Evolutionary conservation across 1,140 invertebrate genomes (phyloP), one percentile per base, ranked within the genome.

Genomic region (Trachymyrmex cornetzi): DNA sequence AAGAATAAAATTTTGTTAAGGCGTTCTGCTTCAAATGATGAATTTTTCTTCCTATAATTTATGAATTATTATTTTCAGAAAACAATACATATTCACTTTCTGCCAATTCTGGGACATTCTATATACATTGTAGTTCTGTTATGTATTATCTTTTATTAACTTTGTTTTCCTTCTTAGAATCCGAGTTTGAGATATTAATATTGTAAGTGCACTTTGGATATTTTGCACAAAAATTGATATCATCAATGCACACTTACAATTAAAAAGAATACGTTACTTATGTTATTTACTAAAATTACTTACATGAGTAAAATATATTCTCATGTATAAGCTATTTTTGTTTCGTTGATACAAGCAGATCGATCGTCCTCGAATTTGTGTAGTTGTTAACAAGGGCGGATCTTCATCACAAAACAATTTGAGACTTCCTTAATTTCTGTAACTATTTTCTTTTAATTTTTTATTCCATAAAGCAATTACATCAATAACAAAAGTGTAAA

Each of bases 301-400:
- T 44, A 44, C 38, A 44, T 12, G 11, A 44, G 11, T 44, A 14
- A 69, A 27, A 69, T 69, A 50, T 12, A 50, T 50, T 50, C 14
- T 69, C 2, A 16, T 50, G 22, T 50, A 14, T 14, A 69, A 69
- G 5, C 38, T 69, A 22, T 48, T 69, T 24, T 69, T 69, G 50
- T 69, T 50, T 69, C 22, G 2, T 50, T 69, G 5, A 50, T 69
- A 50, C 14, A 27, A 69, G 22, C 22, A 22, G 38, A 50, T 69
- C 66, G 66, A 69, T 69, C 38, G 66, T 69, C 66, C 38, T 69
- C 38, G 66, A 69, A 12, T 69, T 69, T 69, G 66, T 44, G 34
- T 69, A 34, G 3, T 69, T 14, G 44, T 69, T 69, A 50, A 38
- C 66, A 69, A 38, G 66, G 66, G 0, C 38, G 66, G 66, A 50